Evolutionary conservation across 2,113 vertebrate species (phyloP).

Genomic region (Cromileptes altivelis): DNA sequence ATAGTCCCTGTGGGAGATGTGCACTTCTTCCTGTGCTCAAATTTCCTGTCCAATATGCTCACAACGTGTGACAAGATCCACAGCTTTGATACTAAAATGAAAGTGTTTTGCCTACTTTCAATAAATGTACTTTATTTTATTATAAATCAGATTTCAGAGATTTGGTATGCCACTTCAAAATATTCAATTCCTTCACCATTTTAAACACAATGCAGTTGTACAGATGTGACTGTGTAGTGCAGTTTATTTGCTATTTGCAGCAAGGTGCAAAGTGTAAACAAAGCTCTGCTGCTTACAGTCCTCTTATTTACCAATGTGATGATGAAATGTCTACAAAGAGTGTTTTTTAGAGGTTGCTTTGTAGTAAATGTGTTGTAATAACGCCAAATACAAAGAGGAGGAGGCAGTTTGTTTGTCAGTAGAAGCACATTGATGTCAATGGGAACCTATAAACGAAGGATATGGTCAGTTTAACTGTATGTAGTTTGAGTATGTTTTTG

Average conservation of each 20-base stretch:
- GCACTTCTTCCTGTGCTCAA: constrained; percentile 4
- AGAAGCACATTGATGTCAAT: constrained; percentile 16
- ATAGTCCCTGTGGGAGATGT: constrained; percentile 6
- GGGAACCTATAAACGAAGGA: background rate
- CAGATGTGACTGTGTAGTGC: background rate
- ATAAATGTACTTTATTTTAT: background rate
- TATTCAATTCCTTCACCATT: background rate
- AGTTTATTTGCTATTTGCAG: constrained; percentile 2
- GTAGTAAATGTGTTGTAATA: background rate
- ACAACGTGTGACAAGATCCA: background rate
- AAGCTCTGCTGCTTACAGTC: constrained; percentile 3
- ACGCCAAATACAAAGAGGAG: constrained; percentile 2
- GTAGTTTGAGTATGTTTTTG: background rate
- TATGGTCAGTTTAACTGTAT: background rate
- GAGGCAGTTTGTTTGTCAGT: background rate
- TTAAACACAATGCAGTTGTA: background rate
- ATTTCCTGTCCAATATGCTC: background rate
- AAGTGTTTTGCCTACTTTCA: background rate
- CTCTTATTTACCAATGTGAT: constrained; percentile 20
- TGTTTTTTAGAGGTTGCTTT: constrained; percentile 16
- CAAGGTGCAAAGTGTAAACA: background rate
- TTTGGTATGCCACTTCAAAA: background rate
- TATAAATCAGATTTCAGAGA: background rate
- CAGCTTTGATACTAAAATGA: background rate
- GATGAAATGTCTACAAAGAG: constrained; percentile 15